Conservation (phyloP, 1,140 invertebrate genomes). For the Tetragonula clypearis region DNA sequence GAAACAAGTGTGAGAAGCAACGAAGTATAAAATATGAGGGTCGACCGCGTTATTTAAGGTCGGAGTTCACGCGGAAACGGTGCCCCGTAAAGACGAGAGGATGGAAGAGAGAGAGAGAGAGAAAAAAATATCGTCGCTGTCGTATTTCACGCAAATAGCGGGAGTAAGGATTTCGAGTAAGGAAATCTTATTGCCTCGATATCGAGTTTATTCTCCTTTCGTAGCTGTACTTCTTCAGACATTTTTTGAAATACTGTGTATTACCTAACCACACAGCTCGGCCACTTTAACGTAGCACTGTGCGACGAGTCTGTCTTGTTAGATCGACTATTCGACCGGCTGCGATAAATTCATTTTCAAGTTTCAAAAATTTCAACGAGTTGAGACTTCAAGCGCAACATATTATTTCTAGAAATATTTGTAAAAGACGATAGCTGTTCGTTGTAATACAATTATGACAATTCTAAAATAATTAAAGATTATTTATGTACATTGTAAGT, state of each 20-base stretch:
- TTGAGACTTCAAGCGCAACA: background rate
- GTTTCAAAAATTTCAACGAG: background rate
- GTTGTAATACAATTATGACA: too few species aligned
- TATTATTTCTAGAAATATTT: too few species aligned
- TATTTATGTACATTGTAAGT: too few species aligned
- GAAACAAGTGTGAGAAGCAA: background rate
- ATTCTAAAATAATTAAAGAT: too few species aligned
- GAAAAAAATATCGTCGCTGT: constrained; percentile 47
- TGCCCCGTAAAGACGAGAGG: constrained; percentile 44
- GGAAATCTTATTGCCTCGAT: constrained; percentile 61
- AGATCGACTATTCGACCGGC: background rate
- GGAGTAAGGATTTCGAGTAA: constrained; percentile 46
- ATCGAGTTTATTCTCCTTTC: constrained; percentile 62
- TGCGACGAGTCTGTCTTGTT: background rate
- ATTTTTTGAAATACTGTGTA: constrained; percentile 54
- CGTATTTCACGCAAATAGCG: constrained; percentile 30
- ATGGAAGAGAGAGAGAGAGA: background rate
- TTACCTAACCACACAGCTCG: background rate
- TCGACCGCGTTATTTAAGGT: constrained; percentile 33
- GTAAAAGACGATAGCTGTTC: too few species aligned
- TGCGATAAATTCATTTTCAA: background rate
- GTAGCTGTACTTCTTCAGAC: constrained; percentile 50
- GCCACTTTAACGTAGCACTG: constrained; percentile 9
- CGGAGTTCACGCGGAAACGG: constrained; percentile 15
- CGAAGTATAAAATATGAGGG: constrained; percentile 3